These are phyloP conservation scores for Drosophila ananassae DNA, from an alignment of 1,140 invertebrate species.

Conservation along the genomic window DNA sequence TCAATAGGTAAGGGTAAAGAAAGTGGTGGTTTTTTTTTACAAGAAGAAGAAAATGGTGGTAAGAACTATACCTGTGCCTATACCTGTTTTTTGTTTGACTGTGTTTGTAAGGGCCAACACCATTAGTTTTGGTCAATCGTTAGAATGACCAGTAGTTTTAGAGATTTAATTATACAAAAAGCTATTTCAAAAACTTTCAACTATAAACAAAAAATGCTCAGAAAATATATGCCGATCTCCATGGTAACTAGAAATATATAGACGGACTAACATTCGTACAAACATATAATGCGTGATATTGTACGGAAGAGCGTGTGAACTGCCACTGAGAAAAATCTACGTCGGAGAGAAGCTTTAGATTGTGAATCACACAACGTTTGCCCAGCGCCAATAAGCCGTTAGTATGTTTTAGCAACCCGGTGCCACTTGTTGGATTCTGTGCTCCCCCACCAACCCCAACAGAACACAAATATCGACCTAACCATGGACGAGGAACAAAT, in stretches of 20 bases:
- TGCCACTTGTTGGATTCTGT: conserved; percentile 43
- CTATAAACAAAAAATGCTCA: conserved; percentile 12
- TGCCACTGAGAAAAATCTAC: conserved; percentile 42
- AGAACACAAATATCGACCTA: background rate
- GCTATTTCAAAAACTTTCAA: background rate
- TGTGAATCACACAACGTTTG: conserved; percentile 38
- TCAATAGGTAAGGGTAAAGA: background rate
- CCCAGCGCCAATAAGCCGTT: conserved; percentile 35
- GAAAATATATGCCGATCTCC: conserved; percentile 30
- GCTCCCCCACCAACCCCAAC: conserved; percentile 8
- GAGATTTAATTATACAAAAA: background rate
- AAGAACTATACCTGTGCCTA: background rate
- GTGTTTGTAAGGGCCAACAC: background rate
- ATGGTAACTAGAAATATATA: conserved; percentile 19
- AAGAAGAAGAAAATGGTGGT: background rate
- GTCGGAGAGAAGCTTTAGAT: conserved; percentile 35
- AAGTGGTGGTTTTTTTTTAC: background rate
- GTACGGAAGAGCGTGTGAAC: conserved; percentile 41
- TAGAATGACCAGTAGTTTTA: background rate
- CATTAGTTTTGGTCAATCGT: background rate
- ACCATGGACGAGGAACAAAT: conserved; percentile 87
- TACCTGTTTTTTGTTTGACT: background rate
- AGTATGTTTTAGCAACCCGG: conserved; percentile 38
- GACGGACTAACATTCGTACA: background rate
- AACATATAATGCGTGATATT: conserved; percentile 22